Conservation (phyloP, 2,797 vertebrate genomes). For the Chromis chromis region DNA sequence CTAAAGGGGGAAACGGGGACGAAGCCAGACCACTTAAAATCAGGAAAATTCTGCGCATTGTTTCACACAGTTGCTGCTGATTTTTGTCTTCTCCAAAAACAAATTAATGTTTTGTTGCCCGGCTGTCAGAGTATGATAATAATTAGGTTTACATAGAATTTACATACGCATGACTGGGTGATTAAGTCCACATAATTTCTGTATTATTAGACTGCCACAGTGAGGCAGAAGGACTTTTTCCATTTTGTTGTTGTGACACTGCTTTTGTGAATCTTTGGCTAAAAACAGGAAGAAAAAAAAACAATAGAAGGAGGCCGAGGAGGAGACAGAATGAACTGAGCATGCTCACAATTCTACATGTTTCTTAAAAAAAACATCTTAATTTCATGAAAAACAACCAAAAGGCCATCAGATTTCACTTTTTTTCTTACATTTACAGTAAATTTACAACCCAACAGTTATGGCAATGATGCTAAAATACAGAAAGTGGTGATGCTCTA, state of each 20-base stretch:
- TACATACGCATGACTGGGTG: not conserved
- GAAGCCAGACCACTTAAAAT: not conserved
- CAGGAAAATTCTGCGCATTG: constrained; percentile 14
- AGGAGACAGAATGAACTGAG: too few species aligned
- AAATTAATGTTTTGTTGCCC: constrained; percentile 17
- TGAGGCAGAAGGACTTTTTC: not conserved
- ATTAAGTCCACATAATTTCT: not conserved
- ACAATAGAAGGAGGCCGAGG: too few species aligned
- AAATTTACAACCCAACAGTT: too few species aligned
- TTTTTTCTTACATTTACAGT: too few species aligned
- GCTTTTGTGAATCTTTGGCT: too few species aligned
- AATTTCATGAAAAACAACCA: too few species aligned
- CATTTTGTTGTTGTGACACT: not conserved
- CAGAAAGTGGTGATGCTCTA: too few species aligned
- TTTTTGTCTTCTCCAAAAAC: constrained; percentile 22
- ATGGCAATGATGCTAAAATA: too few species aligned
- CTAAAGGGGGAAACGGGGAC: not conserved
- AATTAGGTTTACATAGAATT: constrained; percentile 7
- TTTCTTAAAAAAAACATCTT: too few species aligned
- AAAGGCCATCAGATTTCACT: too few species aligned
- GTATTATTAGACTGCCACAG: not conserved
- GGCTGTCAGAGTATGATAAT: not conserved
- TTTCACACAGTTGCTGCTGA: not conserved
- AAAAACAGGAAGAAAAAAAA: too few species aligned
- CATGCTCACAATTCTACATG: too few species aligned